Evolutionary conservation across 1,140 invertebrate species (phyloP), one percentile per base, ranked within the genome.

Genomic region (Archivesica marissinica): DNA sequence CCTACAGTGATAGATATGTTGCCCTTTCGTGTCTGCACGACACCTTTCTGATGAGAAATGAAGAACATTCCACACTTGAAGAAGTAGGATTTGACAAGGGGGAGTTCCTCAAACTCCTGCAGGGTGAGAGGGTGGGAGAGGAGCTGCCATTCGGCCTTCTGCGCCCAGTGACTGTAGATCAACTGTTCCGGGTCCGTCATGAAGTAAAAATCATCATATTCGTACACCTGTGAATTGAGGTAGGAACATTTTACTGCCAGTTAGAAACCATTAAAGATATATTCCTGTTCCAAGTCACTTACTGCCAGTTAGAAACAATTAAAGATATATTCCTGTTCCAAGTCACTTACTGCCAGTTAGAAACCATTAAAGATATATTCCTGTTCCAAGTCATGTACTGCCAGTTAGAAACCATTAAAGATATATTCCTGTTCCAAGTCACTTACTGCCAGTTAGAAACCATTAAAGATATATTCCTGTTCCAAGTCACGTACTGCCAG

Each of bases 131-230:
- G 88, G 39, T 89, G 77, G 35, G 90, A 77, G 9, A 94, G 86
- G 30, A 94, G 92, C 84, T 94, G 92, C 93, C 93, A 94, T 74
- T 91, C 87, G 0, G 89, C 87, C 39, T 92, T 92, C 88, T 94
- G 93, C 11, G 93, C 91, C 90, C 92, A 93, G 85, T 94, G 93
- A 70, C 92, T 93, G 90, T 94, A 94, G 85, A 93, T 92, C 25
- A 94, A 89, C 66, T 93, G 93, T 72, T 93, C 91, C 15, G 94
- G 94, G 72, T 94, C 93, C 11, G 93, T 93, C 88, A 94, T 88
- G 89, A 94, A 94, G 89, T 94, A 94, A 86, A 94, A 94, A 87
- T 94, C 94, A 86, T 94, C 94, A 81, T 94, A 94, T 77, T 94
- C 93, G 86, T 94, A 94, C 30, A 94, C 92, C 90, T 93, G 79